Conservation (phyloP, 2,888 invertebrate species). For the Ommatoiulus sabulosus region DNA sequence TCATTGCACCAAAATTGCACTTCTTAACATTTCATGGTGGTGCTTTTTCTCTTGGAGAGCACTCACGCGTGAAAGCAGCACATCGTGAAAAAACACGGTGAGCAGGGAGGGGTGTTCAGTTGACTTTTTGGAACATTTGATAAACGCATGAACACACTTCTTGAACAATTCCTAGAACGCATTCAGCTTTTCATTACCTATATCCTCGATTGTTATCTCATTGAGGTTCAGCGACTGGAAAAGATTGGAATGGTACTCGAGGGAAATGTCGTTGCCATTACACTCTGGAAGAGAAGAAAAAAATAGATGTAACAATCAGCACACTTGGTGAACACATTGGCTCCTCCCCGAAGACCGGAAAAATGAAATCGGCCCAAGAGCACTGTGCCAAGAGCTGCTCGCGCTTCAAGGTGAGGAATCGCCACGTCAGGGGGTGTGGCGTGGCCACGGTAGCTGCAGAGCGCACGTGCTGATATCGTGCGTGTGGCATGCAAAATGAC, state of each 20-base stretch:
- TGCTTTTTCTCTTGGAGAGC: too few species aligned
- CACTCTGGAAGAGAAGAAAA: background rate
- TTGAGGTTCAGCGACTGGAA: constrained; percentile 56
- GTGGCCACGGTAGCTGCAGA: too few species aligned
- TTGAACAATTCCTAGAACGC: background rate
- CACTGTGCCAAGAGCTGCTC: background rate
- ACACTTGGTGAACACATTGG: background rate
- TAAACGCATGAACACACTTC: too few species aligned
- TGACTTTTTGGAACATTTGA: background rate
- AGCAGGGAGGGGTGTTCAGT: too few species aligned
- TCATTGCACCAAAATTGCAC: too few species aligned
- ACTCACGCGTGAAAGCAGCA: too few species aligned
- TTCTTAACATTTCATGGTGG: too few species aligned
- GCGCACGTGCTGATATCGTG: constrained; percentile 27
- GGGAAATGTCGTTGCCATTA: background rate
- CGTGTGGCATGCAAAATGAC: too few species aligned
- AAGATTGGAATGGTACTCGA: constrained; percentile 32
- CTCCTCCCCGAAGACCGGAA: background rate
- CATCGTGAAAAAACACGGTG: too few species aligned
- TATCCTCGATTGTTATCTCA: constrained; percentile 59
- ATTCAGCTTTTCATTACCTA: constrained; percentile 50
- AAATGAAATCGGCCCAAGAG: too few species aligned
- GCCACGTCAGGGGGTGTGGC: background rate
- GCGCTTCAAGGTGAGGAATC: constrained; percentile 7
- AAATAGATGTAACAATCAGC: background rate